These are phyloP conservation scores for Lathamus discolor DNA, from an alignment of 2,113 vertebrate species.

Conservation along the genomic window DNA sequence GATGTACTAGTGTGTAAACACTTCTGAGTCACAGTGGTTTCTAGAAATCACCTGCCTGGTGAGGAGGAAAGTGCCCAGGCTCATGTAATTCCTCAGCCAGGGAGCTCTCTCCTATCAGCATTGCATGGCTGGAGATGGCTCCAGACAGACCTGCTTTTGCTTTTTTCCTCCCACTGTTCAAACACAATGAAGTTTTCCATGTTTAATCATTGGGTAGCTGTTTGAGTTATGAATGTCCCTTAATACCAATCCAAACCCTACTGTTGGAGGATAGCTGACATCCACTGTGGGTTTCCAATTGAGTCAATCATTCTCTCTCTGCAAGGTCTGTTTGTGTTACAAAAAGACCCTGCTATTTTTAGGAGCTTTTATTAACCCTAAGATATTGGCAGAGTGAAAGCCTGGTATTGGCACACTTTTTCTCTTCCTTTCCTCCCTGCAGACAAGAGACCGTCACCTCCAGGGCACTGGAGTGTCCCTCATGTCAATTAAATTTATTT, in stretches of 20 bases:
- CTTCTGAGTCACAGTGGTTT: background rate
- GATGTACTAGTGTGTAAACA: background rate
- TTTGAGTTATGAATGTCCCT: background rate
- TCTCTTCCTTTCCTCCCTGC: background rate
- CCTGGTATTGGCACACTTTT: background rate
- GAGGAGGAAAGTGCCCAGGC: background rate
- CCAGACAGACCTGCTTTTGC: background rate
- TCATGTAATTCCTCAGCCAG: background rate
- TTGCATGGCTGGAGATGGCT: background rate
- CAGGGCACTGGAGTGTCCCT: background rate
- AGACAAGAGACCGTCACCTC: background rate
- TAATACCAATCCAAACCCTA: background rate
- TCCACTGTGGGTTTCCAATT: background rate
- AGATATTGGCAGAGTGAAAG: background rate
- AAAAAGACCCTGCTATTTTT: background rate
- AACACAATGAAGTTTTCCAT: background rate
- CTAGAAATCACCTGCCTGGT: background rate
- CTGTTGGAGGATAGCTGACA: background rate
- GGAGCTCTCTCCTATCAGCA: background rate
- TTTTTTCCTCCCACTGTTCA: fast-evolving
- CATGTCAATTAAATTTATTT: background rate
- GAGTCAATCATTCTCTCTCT: background rate
- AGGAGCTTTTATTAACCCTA: background rate
- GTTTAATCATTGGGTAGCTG: background rate
- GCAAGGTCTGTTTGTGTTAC: background rate